Base-by-base conservation (phyloP, 2,113 vertebrate genomes). In the Capra hircus region DNA sequence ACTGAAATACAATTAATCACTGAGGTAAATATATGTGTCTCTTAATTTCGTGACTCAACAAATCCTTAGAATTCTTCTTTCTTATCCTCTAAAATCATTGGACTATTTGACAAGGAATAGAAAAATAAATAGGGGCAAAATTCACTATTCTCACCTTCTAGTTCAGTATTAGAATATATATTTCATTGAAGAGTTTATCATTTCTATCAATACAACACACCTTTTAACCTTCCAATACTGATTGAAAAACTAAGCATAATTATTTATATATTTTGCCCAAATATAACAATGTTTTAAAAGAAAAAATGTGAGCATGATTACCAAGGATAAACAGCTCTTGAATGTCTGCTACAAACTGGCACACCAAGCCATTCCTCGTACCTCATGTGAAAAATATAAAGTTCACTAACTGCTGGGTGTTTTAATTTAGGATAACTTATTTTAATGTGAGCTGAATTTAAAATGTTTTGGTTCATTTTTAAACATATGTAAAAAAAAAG, bases 1-100 rank as follows among this genome's bases (percentile, higher is more conserved):
- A 77, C 14, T 50, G 33, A 80, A 96, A 94, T 78, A 87, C 33
- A 95, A 97, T 78, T 93, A 96, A 90, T 36, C 88, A 92, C 28
- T 52, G 13, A 92, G 5, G 43, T 80, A 89, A 90, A 92, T 59
- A n/a, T 82, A 59, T 64, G 50, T n/a, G 48, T 86, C 12, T 45
- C 86, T 30, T 88, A 64, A 96, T 86, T n/a, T 57, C 28, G 33
- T n/a, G 36, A 84, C 50, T 43, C 28, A 86, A 71, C 28, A 94
- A 59, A 91, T 57, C 15, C 16, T 81, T 74, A 90, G 10, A 92
- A 95, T 78, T 71, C 10, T 86, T 85, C 77, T 87, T 48, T 80
- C 52, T 97, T 93, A 93, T 89, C 85, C 53, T 55, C 7, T 77
- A 89, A 94, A 95, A 33, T 53, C 94, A 88, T 0, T n/a, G 45